Percentiles rank a stretch among this genome's conserved stretches.
These are phyloP conservation scores for Pipistrellus nathusii DNA, from an alignment of 2,797 vertebrate genomes.

Conservation along the genomic window DNA sequence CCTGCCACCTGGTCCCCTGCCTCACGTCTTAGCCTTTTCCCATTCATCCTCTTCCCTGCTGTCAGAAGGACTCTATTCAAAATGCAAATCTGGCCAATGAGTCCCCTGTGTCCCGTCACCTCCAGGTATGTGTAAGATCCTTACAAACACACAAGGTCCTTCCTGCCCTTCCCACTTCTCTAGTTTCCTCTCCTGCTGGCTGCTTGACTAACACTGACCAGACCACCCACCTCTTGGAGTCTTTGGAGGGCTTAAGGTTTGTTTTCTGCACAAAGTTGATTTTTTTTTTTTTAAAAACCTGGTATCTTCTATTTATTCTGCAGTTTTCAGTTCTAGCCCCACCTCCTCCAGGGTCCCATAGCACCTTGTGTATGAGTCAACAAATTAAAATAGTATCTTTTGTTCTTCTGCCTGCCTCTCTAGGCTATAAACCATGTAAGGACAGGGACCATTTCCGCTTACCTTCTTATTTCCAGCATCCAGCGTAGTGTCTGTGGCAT, in stretches of 20 bases:
- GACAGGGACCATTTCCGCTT: not conserved
- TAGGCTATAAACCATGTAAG: not conserved
- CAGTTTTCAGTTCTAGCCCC: not conserved
- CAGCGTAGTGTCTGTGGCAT: not conserved
- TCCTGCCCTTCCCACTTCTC: not conserved
- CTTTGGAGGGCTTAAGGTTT: not conserved
- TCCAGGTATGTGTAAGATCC: slow-evolving; percentile 31
- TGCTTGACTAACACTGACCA: not conserved
- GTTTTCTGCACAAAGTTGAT: not conserved
- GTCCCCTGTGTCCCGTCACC: not conserved
- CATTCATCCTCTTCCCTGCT: not conserved
- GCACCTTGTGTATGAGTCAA: not conserved
- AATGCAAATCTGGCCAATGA: slow-evolving; percentile 53
- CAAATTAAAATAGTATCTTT: not conserved
- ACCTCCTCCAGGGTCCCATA: not conserved
- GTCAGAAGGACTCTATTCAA: slow-evolving; percentile 52
- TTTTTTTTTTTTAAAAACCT: not conserved
- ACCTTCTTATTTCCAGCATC: not conserved
- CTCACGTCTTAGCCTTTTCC: slow-evolving; percentile 15
- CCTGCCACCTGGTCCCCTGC: slow-evolving; percentile 41
- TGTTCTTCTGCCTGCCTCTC: not conserved
- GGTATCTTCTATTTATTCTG: not conserved
- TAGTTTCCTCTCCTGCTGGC: not conserved
- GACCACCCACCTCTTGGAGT: not conserved
- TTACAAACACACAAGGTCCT: not conserved